These are phyloP conservation scores for Rhea pennata DNA, from an alignment of 2,113 vertebrate genomes.

Conservation along the genomic window DNA sequence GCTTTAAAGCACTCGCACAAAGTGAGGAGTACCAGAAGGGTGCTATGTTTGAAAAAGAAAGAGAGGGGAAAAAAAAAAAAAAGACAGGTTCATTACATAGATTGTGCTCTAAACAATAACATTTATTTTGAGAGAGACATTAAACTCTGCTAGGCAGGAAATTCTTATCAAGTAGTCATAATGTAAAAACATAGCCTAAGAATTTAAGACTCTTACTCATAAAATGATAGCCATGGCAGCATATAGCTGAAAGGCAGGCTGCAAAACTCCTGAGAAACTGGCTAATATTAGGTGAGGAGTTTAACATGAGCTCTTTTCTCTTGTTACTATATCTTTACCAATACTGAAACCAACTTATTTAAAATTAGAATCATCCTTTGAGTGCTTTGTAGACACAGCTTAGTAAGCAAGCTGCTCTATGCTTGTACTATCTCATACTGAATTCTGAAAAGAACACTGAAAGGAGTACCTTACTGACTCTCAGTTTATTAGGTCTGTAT, in stretches of 20 bases:
- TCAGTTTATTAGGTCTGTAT: not conserved
- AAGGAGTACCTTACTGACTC: not conserved
- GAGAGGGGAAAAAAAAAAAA: not conserved
- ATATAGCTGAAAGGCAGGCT: not conserved
- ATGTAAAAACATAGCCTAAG: not conserved
- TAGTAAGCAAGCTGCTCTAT: not conserved
- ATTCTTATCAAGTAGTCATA: not conserved
- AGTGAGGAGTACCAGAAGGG: not conserved
- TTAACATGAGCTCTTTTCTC: not conserved
- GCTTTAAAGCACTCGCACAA: not conserved
- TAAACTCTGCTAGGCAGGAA: not conserved
- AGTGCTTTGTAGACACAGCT: not conserved
- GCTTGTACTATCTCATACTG: not conserved
- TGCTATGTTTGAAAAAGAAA: not conserved
- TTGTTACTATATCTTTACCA: not conserved
- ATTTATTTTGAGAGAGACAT: not conserved
- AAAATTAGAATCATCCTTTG: not conserved
- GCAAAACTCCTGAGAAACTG: not conserved
- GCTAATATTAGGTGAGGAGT: not conserved
- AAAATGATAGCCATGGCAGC: not conserved
- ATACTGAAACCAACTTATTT: not conserved
- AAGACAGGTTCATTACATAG: not conserved
- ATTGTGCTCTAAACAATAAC: not conserved
- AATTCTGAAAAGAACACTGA: not conserved
- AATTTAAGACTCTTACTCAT: not conserved